These are phyloP conservation scores for Spea multiplicata DNA, from an alignment of 2,113 vertebrate species.

Conservation along the genomic window DNA sequence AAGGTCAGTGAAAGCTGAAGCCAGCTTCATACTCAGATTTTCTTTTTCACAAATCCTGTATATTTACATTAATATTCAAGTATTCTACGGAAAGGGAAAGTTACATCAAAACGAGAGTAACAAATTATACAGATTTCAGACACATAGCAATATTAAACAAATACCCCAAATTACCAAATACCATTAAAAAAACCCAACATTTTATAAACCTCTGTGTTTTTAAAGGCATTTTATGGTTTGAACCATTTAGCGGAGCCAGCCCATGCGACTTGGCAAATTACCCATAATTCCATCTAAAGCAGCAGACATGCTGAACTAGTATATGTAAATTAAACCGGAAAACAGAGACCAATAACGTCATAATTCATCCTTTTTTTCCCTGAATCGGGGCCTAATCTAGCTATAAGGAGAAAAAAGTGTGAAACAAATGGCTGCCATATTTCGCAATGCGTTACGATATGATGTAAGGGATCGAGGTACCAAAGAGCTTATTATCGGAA, in stretches of 20 bases:
- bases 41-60: conserved; percentile 61
- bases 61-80: conserved; percentile 67
- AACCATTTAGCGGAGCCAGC: background rate
- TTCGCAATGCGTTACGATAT: no score
- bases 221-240: background rate
- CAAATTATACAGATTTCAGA: background rate
- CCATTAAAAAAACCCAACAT: no score
- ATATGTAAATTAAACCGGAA: background rate
- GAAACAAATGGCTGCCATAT: no score
- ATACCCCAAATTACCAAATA: no score
- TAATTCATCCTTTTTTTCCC: background rate
- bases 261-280: background rate
- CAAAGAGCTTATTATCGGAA: no score
- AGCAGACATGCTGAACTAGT: background rate
- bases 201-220: background rate
- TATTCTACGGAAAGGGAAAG: conserved; percentile 52
- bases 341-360: background rate
- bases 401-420: no score
- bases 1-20: conserved; percentile 55
- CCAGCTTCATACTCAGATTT: conserved; percentile 60
- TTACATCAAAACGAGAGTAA: background rate
- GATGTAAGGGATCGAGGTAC: no score
- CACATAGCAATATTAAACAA: no score
- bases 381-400: no score
- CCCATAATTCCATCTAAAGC: background rate